Percentiles rank a stretch among this genome's conserved stretches.
These are phyloP conservation scores for Scolopax mira DNA, from an alignment of 2,113 vertebrate species.

Conservation along the genomic window DNA sequence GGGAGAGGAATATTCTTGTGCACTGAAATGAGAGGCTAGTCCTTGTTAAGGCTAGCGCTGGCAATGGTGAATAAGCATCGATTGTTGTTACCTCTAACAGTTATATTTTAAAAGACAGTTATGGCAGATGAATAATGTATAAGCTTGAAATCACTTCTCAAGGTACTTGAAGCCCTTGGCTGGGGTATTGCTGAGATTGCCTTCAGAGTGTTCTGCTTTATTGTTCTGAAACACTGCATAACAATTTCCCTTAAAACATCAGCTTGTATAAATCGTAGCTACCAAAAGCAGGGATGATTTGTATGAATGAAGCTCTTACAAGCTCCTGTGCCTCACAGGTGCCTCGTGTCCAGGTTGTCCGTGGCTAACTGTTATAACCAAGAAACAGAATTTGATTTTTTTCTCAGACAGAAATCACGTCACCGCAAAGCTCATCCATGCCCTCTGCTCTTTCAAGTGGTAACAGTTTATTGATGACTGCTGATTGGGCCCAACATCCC, in stretches of 20 bases:
- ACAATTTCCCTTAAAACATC: background rate
- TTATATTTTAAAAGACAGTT: background rate
- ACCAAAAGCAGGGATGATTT: background rate
- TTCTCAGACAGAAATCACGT: background rate
- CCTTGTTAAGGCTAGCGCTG: background rate
- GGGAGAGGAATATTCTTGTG: background rate
- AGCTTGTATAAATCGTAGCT: background rate
- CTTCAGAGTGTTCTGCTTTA: background rate
- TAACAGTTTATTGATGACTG: background rate
- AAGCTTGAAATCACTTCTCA: background rate
- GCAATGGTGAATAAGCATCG: background rate
- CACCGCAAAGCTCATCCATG: background rate
- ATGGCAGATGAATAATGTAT: constrained; percentile 37
- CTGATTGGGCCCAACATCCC: background rate
- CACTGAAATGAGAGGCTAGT: background rate
- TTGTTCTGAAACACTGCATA: background rate
- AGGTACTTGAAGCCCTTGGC: background rate
- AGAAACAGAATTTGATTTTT: background rate
- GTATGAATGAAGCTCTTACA: background rate
- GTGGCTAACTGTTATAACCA: background rate
- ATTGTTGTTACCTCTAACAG: background rate
- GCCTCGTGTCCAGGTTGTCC: background rate
- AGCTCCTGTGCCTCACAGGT: background rate
- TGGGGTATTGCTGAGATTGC: background rate
- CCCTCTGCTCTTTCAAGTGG: background rate